Evolutionary conservation across 2,888 invertebrate species (phyloP).

Genomic region (Galerucella pusilla): DNA sequence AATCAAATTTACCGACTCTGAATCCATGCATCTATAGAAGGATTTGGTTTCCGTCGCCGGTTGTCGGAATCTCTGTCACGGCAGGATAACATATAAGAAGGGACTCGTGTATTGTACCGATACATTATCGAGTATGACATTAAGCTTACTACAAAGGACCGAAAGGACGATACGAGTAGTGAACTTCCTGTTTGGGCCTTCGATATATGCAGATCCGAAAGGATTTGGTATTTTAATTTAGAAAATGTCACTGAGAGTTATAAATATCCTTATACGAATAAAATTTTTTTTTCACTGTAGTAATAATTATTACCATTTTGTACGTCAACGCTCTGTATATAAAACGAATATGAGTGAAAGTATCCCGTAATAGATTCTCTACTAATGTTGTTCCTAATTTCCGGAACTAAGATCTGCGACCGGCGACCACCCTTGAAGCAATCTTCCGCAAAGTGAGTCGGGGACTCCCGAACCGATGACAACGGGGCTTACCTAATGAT

Average conservation of each 20-base stretch:
- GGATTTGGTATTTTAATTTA: conserved; percentile 13
- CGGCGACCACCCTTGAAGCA: conserved; percentile 41
- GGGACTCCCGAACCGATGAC: conserved; percentile 53
- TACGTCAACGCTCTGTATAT: not conserved
- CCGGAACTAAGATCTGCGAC: conserved; percentile 37
- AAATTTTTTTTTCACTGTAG: not conserved
- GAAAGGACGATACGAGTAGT: conserved; percentile 32
- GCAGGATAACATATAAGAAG: conserved; percentile 40
- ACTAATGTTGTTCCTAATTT: conserved; percentile 47
- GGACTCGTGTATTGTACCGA: conserved; percentile 38
- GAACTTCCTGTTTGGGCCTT: conserved; percentile 36
- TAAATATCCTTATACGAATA: not conserved
- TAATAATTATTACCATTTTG: not conserved
- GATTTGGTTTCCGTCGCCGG: conserved; percentile 45
- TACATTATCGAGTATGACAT: conserved; percentile 43
- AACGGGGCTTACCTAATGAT: conserved; percentile 59
- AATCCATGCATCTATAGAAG: conserved; percentile 16
- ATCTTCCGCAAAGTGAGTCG: conserved; percentile 44
- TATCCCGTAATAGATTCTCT: conserved; percentile 38
- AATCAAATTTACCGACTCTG: conserved; percentile 1
- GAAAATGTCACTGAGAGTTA: not conserved
- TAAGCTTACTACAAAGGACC: conserved; percentile 34
- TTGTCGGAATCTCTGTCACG: conserved; percentile 11
- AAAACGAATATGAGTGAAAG: conserved; percentile 8
- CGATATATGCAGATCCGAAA: conserved; percentile 20